These are phyloP conservation scores for Hartigia nigra DNA, from an alignment of 2,888 invertebrate genomes.

Conservation along the genomic window DNA sequence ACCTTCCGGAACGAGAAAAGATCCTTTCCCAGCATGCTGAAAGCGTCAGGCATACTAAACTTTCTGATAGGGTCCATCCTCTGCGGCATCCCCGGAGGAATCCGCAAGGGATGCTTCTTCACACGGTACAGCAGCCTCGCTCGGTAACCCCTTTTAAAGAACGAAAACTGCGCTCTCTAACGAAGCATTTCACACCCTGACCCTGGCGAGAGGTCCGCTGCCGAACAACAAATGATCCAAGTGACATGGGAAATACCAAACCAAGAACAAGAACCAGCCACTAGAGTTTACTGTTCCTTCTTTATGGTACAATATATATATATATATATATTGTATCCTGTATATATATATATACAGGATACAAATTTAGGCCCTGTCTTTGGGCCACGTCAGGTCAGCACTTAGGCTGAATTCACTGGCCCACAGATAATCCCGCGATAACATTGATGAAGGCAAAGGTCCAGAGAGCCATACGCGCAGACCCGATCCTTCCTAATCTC, in stretches of 20 bases:
- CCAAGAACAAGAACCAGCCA: neutral
- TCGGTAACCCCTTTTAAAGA: neutral
- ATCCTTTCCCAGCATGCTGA: neutral
- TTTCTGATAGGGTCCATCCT: neutral
- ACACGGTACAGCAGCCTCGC: neutral
- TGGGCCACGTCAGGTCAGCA: neutral
- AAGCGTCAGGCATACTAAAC: neutral
- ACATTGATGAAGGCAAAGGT: slow-evolving; percentile 50
- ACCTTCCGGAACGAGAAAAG: slow-evolving; percentile 1
- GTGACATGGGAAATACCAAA: slow-evolving; percentile 13
- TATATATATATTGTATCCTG: too few relatives aligned
- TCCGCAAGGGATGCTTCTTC: neutral
- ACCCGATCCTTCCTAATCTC: slow-evolving; percentile 24
- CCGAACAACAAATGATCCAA: slow-evolving; percentile 10
- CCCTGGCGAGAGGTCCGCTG: neutral
- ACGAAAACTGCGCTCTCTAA: neutral
- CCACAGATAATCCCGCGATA: slow-evolving; percentile 48
- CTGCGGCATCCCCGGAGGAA: neutral
- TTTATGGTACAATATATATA: neutral
- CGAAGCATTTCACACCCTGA: neutral
- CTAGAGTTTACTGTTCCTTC: neutral
- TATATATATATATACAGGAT: neutral
- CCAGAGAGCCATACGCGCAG: slow-evolving; percentile 29
- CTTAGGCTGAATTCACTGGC: slow-evolving; percentile 24
- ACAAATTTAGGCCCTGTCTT: neutral